Base-by-base conservation (phyloP, 2,888 invertebrate species). In the Dolichomitus sp. region DNA sequence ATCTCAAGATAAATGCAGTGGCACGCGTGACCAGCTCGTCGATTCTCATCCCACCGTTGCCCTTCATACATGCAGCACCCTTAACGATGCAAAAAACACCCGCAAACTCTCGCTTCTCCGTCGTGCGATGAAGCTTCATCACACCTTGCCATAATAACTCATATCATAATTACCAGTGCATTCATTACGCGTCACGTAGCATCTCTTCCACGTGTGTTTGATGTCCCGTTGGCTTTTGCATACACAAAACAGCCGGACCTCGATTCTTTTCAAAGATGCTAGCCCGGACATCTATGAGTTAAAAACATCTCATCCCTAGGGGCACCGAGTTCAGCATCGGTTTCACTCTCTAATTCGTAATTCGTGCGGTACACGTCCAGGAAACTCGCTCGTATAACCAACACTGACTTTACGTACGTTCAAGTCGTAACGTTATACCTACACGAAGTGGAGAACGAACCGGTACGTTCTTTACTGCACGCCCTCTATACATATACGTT, bases 121-220 rank as follows among this genome's bases (percentile, higher is more conserved):
- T 42, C 19, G 48, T 50, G 19, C 69, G 54, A 27, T 40, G 70
- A 9, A 37, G 37, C 37, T 37, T 9, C 37, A 37, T 80, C 61
- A 65, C 73, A 80, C 78, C 63, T 74, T 81, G 84, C 80, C 84
- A 85, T 87, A 86, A 88, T 86, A 73, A 85, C 84, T 78, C 73
- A 83, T 68, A 37, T 61, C 80, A 84, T 88, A 81, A 88, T 89
- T 87, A 86, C 78, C 79, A 78, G 61, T 75, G 74, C 84, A 83
- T 88, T 88, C 86, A 88, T 89, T 86, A 85, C 84, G 66, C 85
- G 82, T 85, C 81, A 85, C 80, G 83, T 83, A 78, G 68, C 79
- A 74, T 69, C 81, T 83, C 84, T 85, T 80, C 40, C 79, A 19
- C 70, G 59, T 54, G 76, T 74, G 40, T 54, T 74, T 76, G 66